A percentile compares a stretch with the other conserved stretches of the same genome.
Conservation (phyloP, 2,797 vertebrate genomes). For the Semotilus atromaculatus region DNA sequence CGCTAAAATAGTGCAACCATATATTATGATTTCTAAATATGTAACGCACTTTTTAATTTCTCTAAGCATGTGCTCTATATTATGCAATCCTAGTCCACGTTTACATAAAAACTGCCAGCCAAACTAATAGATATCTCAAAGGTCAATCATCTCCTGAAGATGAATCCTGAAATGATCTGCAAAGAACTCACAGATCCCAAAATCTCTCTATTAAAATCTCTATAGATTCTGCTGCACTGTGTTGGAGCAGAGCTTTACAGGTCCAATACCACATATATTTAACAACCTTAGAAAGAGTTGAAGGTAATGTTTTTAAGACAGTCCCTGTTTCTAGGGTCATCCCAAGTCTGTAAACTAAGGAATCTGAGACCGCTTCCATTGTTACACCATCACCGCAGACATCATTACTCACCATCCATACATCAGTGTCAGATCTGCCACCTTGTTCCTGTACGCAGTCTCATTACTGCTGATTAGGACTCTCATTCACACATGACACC, state of each 20-base stretch:
- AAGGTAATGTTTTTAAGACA: not conserved
- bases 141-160: not conserved
- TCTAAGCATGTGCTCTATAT: not conserved
- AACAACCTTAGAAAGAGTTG: not conserved
- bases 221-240: not conserved
- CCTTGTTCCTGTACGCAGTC: constrained; percentile 33
- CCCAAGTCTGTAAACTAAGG: not conserved
- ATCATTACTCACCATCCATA: constrained; percentile 35
- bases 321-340: constrained; percentile 3
- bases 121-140: not conserved
- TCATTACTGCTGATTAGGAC: constrained; percentile 36
- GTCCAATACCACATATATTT: not conserved
- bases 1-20: not conserved
- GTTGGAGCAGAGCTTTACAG: constrained; percentile 1
- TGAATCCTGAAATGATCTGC: not conserved
- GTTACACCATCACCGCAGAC: constrained; percentile 22
- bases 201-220: not conserved
- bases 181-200: not conserved
- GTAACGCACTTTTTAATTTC: not conserved
- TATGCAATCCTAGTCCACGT: not conserved
- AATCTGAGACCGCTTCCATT: constrained; percentile 16
- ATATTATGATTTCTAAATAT: not conserved
- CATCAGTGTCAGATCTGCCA: constrained; percentile 39
- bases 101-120: not conserved
- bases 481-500: constrained; percentile 22